Conservation (phyloP, 2,888 invertebrate species). For the Oeneis ivallda region DNA sequence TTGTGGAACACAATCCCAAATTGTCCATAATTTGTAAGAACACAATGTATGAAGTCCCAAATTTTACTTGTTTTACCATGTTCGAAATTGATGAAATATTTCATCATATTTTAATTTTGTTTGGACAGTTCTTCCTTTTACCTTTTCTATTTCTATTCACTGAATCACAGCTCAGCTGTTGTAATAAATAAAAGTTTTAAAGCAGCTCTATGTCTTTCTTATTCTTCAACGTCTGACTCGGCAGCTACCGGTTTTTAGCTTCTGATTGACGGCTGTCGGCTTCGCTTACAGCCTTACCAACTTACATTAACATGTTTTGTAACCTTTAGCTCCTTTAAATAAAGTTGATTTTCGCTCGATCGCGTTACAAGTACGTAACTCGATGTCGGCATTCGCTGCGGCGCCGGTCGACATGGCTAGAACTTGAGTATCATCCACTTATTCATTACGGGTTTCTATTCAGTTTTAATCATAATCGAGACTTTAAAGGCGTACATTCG, state of each 20-base stretch:
- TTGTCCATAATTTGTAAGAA: too few relatives aligned
- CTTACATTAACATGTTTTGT: conserved; percentile 42
- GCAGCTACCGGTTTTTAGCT: conserved; percentile 80
- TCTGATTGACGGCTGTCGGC: conserved; percentile 81
- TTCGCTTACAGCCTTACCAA: conserved; percentile 65
- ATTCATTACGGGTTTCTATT: conserved; percentile 76
- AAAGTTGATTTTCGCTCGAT: conserved; percentile 46
- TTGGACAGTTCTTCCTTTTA: background rate
- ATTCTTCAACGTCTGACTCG: conserved; percentile 73
- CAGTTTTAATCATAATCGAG: conserved; percentile 76
- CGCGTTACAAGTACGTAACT: conserved; percentile 33
- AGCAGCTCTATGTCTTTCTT: conserved; percentile 69
- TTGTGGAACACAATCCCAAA: too few relatives aligned
- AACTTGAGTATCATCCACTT: conserved; percentile 80
- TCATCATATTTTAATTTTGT: background rate
- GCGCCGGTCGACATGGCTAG: conserved; percentile 73
- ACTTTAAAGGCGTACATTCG: conserved; percentile 46
- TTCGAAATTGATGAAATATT: background rate
- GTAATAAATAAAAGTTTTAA: background rate
- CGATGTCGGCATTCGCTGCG: conserved; percentile 64
- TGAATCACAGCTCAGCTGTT: background rate
- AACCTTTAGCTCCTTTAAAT: conserved; percentile 40
- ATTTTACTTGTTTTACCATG: background rate
- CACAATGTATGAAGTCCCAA: too few relatives aligned
- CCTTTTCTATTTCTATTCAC: background rate